Base-by-base conservation (phyloP, 2,113 vertebrate genomes). In the Catharus bicknelli region DNA sequence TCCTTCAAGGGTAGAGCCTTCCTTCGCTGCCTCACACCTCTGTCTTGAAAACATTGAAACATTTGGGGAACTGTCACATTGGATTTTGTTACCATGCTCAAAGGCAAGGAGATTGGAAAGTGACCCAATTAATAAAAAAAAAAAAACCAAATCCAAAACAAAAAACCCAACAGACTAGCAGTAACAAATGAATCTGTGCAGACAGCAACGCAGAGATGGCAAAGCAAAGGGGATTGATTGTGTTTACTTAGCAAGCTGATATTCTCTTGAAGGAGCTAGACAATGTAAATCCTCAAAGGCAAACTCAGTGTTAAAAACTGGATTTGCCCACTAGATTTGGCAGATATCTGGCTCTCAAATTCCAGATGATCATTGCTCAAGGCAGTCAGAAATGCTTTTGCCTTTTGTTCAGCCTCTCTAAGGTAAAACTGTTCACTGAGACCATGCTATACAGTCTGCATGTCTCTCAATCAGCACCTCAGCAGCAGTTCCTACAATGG, bases 31-130 rank as follows among this genome's bases (percentile, higher is more conserved):
- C 64, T 83, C 34, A 72, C 58, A 83, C 61, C 29, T 84, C 83
- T 47, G 16, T 63, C 62, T 50, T 61, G 59, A 26, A 79, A 87
- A 40, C n/a, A 63, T 0, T 30, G 42, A 53, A 90, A 83, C 50
- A 32, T 88, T 84, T 94, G 57, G 48, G 70, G n/a, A 96, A 42
- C 73, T 93, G 88, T 88, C 95, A 88, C 68, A 29, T 1, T 63
- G 13, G 51, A 94, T 94, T 86, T 80, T 59, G 61, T 88, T 92
- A 69, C 38, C 4, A 10, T 34, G 40, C 40, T 69, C n/a, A 86
- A 93, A 94, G 76, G 47, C 77, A 64, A 51, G 40, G 47, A 86
- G 93, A 84, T 43, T 38, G 66, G 25, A 86, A 84, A 90, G 69
- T 83, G 83, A 90, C 83, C 85, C 51, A 84, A 72, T 90, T 93